A percentile compares a stretch with the other conserved stretches of the same genome.
These are phyloP conservation scores for Tipula confusa DNA, from an alignment of 2,888 invertebrate genomes.

Conservation along the genomic window DNA sequence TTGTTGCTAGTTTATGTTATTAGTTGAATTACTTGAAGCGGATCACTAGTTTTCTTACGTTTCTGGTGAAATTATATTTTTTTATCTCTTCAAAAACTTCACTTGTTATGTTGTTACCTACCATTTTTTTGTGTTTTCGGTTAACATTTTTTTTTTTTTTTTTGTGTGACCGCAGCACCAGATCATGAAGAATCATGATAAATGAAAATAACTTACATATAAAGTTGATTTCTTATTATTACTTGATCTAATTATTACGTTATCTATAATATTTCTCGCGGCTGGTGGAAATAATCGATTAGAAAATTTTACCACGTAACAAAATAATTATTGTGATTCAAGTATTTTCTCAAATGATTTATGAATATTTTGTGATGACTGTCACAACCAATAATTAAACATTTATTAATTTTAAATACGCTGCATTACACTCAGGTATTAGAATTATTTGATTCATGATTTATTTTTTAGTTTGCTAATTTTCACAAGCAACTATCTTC, in stretches of 20 bases:
- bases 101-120: conserved; percentile 16
- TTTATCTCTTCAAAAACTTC: background rate
- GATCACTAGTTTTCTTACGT: conserved; percentile 12
- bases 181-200: background rate
- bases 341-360: background rate
- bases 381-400: background rate
- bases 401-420: background rate
- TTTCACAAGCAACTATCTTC: too few species aligned
- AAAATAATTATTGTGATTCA: background rate
- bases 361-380: background rate
- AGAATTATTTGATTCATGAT: too few species aligned
- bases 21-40: conserved; percentile 25
- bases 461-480: too few species aligned
- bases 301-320: background rate
- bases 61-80: conserved; percentile 7
- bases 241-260: conserved; percentile 9
- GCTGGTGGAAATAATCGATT: background rate
- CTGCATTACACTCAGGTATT: too few species aligned
- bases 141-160: background rate
- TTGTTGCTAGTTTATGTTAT: conserved; percentile 3
- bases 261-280: background rate
- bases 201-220: too few species aligned
- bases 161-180: background rate
- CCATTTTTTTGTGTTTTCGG: background rate
- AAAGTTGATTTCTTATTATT: background rate